Conservation (phyloP, 2,113 vertebrate genomes). For the Thalassoma bifasciatum region DNA sequence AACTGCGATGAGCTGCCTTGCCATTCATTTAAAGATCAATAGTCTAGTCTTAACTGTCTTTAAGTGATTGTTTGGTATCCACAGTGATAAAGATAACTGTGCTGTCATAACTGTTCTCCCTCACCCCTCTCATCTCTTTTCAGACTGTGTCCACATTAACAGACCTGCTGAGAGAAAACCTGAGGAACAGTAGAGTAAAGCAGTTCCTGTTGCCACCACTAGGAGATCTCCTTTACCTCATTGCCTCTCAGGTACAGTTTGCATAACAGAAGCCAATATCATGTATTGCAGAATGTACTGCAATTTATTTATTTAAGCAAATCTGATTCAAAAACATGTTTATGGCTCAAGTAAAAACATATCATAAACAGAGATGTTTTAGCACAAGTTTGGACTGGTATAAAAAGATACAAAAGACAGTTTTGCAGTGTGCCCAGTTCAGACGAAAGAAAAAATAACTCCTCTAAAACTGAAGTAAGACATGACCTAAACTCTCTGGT, state of each 20-base stretch:
- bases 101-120: neutral
- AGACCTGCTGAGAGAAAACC: constrained; percentile 72
- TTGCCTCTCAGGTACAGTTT: constrained; percentile 67
- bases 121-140: constrained; percentile 7
- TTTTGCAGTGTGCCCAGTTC: no score
- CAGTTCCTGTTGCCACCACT: constrained; percentile 72
- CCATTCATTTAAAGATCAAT: neutral
- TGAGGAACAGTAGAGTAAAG: constrained; percentile 70
- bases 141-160: constrained; percentile 67
- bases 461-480: no score
- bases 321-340: neutral
- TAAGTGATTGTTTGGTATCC: neutral
- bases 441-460: no score
- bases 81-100: neutral
- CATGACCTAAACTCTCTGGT: no score
- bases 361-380: no score
- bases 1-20: neutral
- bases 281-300: neutral
- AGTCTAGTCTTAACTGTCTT: neutral
- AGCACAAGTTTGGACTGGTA: no score
- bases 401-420: no score
- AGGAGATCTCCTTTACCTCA: constrained; percentile 71
- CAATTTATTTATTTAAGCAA: neutral
- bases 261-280: constrained; percentile 3
- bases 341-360: no score